phyloP scores from a whole-genome alignment of 1,140 invertebrate species.

The Heliconius hewitsoni region DNA sequence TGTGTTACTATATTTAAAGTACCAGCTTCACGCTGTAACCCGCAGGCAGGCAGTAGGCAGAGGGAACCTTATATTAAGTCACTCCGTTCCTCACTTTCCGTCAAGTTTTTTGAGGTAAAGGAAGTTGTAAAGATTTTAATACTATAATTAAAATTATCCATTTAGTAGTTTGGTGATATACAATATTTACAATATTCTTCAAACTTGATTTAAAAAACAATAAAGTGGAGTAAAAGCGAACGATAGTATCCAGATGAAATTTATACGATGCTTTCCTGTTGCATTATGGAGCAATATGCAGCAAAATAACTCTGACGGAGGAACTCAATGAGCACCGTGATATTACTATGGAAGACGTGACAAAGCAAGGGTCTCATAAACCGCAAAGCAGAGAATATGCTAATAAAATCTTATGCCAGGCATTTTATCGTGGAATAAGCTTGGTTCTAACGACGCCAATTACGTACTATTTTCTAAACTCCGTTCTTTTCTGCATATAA shows the following conservation, averaged over 20 bases:
- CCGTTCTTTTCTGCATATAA: no score
- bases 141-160: background rate
- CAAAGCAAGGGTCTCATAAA: background rate
- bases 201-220: background rate
- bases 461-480: background rate
- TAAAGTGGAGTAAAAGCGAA: background rate
- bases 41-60: no score
- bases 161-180: background rate
- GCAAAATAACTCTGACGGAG: background rate
- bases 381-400: slow-evolving; percentile 6
- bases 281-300: slow-evolving; percentile 9
- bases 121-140: no score
- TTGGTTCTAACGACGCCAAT: background rate
- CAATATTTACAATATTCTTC: background rate
- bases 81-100: no score
- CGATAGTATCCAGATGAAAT: background rate
- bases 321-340: slow-evolving; percentile 3
- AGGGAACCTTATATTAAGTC: no score
- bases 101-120: no score
- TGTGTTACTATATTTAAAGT: no score
- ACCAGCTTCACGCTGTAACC: no score
- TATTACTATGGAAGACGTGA: slow-evolving; percentile 5
- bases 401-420: background rate
- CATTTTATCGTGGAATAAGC: background rate
- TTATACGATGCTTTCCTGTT: background rate